A percentile compares a stretch with the other conserved stretches of the same genome.
Conservation (phyloP, 2,797 vertebrate species). For the Pygocentrus nattereri region DNA sequence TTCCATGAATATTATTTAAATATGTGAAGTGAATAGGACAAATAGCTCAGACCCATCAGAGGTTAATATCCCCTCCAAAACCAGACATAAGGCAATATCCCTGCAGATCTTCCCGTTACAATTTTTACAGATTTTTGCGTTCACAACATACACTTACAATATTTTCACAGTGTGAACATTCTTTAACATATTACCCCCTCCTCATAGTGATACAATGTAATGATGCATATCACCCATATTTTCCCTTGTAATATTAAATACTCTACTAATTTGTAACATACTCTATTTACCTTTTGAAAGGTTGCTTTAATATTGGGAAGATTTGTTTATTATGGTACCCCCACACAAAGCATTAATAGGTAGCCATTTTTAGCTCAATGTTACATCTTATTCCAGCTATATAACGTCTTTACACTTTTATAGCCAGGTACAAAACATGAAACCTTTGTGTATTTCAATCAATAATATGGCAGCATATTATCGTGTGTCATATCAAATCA, state of each 20-base stretch:
- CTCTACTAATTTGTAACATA: conserved; percentile 42
- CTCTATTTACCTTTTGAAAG: conserved; percentile 58
- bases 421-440: background rate
- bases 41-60: conserved; percentile 79
- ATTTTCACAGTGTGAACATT: conserved; percentile 91
- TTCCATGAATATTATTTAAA: conserved; percentile 82
- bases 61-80: conserved; percentile 65
- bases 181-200: conserved; percentile 76
- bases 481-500: conserved; percentile 10
- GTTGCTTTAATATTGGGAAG: background rate
- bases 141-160: conserved; percentile 85
- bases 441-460: background rate
- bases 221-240: conserved; percentile 80
- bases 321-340: conserved; percentile 26
- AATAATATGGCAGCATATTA: conserved; percentile 1
- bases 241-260: conserved; percentile 77
- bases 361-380: conserved; percentile 26
- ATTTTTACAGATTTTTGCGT: conserved; percentile 79
- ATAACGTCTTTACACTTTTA: conserved; percentile 68
- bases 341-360: conserved; percentile 14
- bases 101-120: conserved; percentile 83
- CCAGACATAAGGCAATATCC: conserved; percentile 86
- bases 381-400: conserved; percentile 34
- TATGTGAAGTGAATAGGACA: conserved; percentile 79
- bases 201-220: conserved; percentile 87